Evolutionary conservation across 2,797 vertebrate genomes (phyloP).

Genomic region (Fistularia commersonii): DNA sequence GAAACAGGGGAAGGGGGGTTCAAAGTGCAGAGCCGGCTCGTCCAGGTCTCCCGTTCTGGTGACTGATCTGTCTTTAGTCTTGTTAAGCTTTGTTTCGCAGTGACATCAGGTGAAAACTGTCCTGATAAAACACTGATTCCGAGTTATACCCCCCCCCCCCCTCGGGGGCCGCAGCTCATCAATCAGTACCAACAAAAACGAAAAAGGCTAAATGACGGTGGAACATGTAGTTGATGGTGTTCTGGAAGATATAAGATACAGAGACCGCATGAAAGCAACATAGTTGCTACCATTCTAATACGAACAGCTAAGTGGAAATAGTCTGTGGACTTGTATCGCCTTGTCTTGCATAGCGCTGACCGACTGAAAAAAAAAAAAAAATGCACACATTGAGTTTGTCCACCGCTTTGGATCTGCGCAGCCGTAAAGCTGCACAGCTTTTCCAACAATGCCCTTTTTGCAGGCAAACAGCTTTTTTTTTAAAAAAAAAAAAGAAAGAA

Average conservation of each 20-base stretch:
- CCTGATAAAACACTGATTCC: conserved; percentile 46
- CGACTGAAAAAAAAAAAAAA: too few species aligned
- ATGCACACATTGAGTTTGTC: too few species aligned
- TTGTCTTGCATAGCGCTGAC: conserved; percentile 63
- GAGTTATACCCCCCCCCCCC: too few species aligned
- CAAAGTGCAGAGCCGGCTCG: conserved; percentile 71
- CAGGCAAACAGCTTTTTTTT: too few species aligned
- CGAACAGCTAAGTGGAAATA: conserved; percentile 46
- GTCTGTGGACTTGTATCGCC: conserved; percentile 38
- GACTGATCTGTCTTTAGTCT: conserved; percentile 39
- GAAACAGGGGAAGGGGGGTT: conserved; percentile 17
- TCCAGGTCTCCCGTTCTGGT: conserved; percentile 55
- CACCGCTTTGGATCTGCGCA: conserved; percentile 16
- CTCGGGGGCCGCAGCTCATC: conserved; percentile 13
- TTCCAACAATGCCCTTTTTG: too few species aligned
- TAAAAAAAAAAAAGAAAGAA: conserved; percentile 6
- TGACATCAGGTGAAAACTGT: conserved; percentile 34
- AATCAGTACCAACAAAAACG: conserved; percentile 18
- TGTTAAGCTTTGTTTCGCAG: conserved; percentile 36
- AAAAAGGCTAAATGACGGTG: conserved; percentile 29
- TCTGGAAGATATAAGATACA: conserved; percentile 64
- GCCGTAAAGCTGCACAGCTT: too few species aligned
- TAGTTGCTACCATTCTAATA: conserved; percentile 61
- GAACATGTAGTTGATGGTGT: conserved; percentile 47
- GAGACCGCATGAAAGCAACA: conserved; percentile 51